A percentile compares a stretch with the other conserved stretches of the same genome.
phyloP scores from a whole-genome alignment of 2,888 invertebrate species.

The Neocrepidodera transversa region DNA sequence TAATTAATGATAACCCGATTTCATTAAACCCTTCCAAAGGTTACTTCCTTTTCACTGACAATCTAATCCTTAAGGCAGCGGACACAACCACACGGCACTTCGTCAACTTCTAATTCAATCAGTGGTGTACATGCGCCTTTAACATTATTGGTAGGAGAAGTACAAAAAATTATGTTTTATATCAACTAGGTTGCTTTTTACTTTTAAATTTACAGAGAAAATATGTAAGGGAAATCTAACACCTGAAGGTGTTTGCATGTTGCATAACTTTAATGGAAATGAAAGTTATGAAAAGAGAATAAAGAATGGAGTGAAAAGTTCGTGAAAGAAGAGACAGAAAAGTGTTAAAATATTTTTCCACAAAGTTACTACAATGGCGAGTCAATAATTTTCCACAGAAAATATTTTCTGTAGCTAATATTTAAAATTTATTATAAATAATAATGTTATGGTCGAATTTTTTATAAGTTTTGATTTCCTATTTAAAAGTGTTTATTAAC shows the following conservation, averaged over 20 bases:
- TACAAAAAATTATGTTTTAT: no score
- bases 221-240: conserved; percentile 42
- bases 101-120: conserved; percentile 16
- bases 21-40: conserved; percentile 26
- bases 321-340: conserved; percentile 33
- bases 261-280: conserved; percentile 47
- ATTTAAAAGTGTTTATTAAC: no score
- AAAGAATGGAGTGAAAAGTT: conserved; percentile 45
- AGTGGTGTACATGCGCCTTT: conserved; percentile 1
- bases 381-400: conserved; percentile 6
- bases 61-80: conserved; percentile 29
- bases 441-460: no score
- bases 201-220: not conserved
- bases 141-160: no score
- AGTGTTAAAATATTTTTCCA: conserved; percentile 19
- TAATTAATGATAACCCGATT: conserved; percentile 36
- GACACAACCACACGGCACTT: conserved; percentile 18
- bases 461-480: no score
- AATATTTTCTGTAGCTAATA: no score
- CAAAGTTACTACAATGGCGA: conserved; percentile 20
- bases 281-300: conserved; percentile 47
- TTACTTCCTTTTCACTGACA: conserved; percentile 29
- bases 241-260: conserved; percentile 47
- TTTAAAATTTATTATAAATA: no score
- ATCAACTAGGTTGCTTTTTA: no score